A percentile compares a stretch with the other conserved stretches of the same genome.
These are phyloP conservation scores for Rhagoletis pomonella DNA, from an alignment of 1,140 invertebrate species.

Conservation along the genomic window DNA sequence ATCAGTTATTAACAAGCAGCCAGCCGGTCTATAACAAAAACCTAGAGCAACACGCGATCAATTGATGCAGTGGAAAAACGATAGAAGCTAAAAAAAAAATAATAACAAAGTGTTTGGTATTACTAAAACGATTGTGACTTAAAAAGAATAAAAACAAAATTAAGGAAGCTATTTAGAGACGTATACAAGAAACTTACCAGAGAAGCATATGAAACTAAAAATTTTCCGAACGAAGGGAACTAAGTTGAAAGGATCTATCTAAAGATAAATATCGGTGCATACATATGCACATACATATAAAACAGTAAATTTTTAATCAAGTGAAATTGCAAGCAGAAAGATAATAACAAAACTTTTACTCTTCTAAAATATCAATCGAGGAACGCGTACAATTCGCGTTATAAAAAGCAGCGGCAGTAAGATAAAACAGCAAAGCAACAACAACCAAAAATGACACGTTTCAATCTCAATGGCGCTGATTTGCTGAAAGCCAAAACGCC, in stretches of 20 bases:
- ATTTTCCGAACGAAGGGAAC: too few species aligned
- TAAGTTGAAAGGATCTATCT: too few species aligned
- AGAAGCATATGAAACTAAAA: too few species aligned
- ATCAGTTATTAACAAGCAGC: slow-evolving; percentile 23
- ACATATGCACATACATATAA: neutral
- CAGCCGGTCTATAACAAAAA: neutral
- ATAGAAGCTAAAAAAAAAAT: neutral
- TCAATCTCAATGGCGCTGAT: slow-evolving; percentile 32
- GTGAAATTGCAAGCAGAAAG: neutral
- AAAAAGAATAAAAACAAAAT: neutral
- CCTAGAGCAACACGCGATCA: neutral
- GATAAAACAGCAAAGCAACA: neutral
- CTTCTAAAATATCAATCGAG: neutral
- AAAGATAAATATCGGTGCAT: neutral
- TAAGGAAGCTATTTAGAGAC: neutral
- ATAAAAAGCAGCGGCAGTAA: neutral
- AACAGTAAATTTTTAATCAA: neutral
- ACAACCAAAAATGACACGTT: slow-evolving; percentile 54
- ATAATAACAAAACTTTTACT: too few species aligned
- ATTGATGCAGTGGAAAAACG: neutral
- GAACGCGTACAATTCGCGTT: neutral
- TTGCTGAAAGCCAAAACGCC: slow-evolving; percentile 41
- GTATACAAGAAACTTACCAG: slow-evolving; percentile 15
- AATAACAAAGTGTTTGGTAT: neutral
- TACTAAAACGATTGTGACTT: neutral